These are phyloP conservation scores for Oxystoma pomonae DNA, from an alignment of 2,888 invertebrate species.

Conservation along the genomic window DNA sequence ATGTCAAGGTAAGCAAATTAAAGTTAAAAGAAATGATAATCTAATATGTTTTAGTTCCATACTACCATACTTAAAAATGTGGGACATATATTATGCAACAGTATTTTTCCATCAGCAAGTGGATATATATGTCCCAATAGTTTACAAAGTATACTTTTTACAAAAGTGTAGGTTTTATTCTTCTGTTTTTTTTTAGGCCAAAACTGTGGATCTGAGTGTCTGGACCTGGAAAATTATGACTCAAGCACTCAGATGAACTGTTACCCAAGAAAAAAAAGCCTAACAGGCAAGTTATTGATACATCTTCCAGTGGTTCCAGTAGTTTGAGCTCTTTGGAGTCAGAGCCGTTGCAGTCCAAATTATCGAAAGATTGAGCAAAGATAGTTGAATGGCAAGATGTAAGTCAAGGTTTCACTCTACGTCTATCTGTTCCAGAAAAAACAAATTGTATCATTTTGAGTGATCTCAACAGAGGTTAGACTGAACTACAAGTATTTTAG, in stretches of 20 bases:
- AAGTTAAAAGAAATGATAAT: not conserved
- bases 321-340: not conserved
- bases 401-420: conserved; percentile 1
- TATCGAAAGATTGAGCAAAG: not conserved
- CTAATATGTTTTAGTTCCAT: not conserved
- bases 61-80: not conserved
- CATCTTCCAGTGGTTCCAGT: not conserved
- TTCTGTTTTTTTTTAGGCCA: not conserved
- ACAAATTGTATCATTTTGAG: conserved; percentile 8
- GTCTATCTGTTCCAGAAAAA: conserved; percentile 6
- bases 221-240: not conserved
- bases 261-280: conserved; percentile 1
- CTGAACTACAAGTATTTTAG: conserved; percentile 9
- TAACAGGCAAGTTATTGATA: not conserved
- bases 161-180: not conserved
- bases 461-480: conserved; percentile 7
- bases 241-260: not conserved
- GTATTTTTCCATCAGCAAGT: not conserved
- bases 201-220: conserved; percentile 10
- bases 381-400: conserved; percentile 7
- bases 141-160: not conserved
- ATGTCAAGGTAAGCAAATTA: not conserved
- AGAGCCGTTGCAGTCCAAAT: not conserved
- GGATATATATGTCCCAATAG: not conserved
- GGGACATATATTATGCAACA: not conserved